Evolutionary conservation across 2,797 vertebrate genomes (phyloP), one percentile per base, ranked within the genome.

Genomic region (Crocodylus rhombifer): DNA sequence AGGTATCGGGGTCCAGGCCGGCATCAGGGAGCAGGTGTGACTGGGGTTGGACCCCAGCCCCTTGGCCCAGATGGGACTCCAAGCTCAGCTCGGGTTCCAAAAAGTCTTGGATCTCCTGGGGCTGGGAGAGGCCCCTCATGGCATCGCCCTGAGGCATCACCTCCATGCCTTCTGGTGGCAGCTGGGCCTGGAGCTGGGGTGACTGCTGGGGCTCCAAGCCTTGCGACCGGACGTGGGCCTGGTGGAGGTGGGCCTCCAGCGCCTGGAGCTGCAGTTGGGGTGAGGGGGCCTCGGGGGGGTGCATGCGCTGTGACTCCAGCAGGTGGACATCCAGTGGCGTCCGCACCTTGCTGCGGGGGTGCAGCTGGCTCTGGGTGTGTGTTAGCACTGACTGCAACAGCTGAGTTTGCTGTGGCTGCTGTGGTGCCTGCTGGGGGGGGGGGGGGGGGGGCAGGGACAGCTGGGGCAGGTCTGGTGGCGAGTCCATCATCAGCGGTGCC

Each of bases 341-440:
- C 0, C 95, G 42, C 2, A 13, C 90, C 56, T 97, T 97, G 80
- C 93, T 76, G 1, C 94, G 97, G 21, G 56, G 88, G 85, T 93
- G 98, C 57, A 93, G 94, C 87, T 89, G 95, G 84, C 97, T 98
- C 15, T 98, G 98, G 14, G 99, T 98, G 57, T 99, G 99, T 25
- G 99, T 99, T 30, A 99, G 98, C 83, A 99, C 99, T 0, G 99
- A 99, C 91, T 99, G 99, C 18, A 99, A 98, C 67, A 99, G 97
- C 80, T 98, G 96, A 1, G 97, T 97, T 6, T 97, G 93, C 74
- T 16, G 91, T 5, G 79, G 93, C 69, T 18, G 92, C 9, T 83
- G 90, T 6, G 79, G 90, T 6, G 82, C 80, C 69, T 74, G 75
- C 78, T 94, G 95, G 36, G 94, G 95, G 94, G 2, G 90, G 2